Conservation (phyloP, 2,888 invertebrate species). For the Frankliniella fusca region DNA sequence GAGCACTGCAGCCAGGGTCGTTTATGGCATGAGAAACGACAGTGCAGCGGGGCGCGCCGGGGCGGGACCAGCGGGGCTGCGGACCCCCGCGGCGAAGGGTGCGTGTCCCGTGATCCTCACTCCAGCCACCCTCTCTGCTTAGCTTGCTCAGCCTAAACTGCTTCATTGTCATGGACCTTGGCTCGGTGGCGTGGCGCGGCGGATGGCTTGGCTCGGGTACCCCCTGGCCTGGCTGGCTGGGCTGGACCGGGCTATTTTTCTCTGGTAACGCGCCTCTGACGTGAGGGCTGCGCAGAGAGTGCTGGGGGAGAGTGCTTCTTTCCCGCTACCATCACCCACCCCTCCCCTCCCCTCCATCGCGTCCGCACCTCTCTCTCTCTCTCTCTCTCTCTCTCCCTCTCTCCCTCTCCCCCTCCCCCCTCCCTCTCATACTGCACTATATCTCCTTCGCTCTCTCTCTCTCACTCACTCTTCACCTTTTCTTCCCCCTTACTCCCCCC, state of each 20-base stretch:
- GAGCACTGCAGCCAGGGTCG: background rate
- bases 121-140: background rate
- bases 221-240: background rate
- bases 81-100: constrained; percentile 24
- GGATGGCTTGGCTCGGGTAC: too few relatives aligned
- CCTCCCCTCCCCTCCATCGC: background rate
- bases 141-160: constrained; percentile 13
- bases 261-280: background rate
- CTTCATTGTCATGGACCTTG: constrained; percentile 9
- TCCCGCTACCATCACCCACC: background rate
- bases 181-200: background rate
- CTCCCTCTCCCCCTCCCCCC: background rate
- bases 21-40: constrained; percentile 14
- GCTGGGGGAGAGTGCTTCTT: background rate
- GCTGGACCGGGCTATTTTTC: constrained; percentile 9
- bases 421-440: too few relatives aligned
- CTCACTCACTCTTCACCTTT: background rate
- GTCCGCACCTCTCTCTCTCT: background rate
- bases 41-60: background rate
- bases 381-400: background rate
- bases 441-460: too few relatives aligned
- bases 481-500: background rate
- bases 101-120: background rate
- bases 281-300: background rate
- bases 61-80: background rate